Evolutionary conservation across 2,888 invertebrate species (phyloP), one percentile per base, ranked within the genome.

Genomic region (Noctua fimbriata): DNA sequence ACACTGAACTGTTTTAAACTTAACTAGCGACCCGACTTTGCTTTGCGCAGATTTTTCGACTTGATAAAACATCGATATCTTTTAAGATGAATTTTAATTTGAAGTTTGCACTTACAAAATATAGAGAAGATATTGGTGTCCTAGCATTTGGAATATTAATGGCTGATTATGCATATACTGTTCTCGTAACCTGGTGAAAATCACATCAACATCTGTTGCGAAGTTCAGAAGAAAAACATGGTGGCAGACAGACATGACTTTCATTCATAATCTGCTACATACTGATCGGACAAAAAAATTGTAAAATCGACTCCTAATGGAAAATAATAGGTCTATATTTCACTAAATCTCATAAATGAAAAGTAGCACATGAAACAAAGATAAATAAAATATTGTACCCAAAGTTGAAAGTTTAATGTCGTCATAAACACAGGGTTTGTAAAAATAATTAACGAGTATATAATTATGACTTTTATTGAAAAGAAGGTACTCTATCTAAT

Each of bases 1-100:
- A 76, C 55, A 70, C 36, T 55, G 2, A 83, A 73, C n/a, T 76
- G 73, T 58, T 80, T 76, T 73, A 9, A 75, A 73, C 32, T 73
- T 63, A 76, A 63, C 41, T n/a, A n/a, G 7, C n/a, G 7, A 6
- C 7, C 12, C 41, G n/a, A 3, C n/a, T 66, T 70, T 70, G 21
- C 3, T n/a, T 67, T 44, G 14, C 16, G 21, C 44, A 12, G 44
- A n/a, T 67, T 44, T 44, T 16, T 9, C 16, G 1, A n/a, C 6
- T n/a, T 16, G 16, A 36, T 16, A 14, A 60, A 55, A 21, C 2
- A 21, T 52, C 21, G 9, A 52, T 52, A 24, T 10, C 24, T 55
- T 24, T 10, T 1, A 18, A 52, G 9, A 52, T 9, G 2, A 55
- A 2, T 55, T 24, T 55, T 10, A 24, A 24, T n/a, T 3, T 36